Evolutionary conservation across 2,797 vertebrate genomes (phyloP).

Genomic region (Sebastes steindachneri): DNA sequence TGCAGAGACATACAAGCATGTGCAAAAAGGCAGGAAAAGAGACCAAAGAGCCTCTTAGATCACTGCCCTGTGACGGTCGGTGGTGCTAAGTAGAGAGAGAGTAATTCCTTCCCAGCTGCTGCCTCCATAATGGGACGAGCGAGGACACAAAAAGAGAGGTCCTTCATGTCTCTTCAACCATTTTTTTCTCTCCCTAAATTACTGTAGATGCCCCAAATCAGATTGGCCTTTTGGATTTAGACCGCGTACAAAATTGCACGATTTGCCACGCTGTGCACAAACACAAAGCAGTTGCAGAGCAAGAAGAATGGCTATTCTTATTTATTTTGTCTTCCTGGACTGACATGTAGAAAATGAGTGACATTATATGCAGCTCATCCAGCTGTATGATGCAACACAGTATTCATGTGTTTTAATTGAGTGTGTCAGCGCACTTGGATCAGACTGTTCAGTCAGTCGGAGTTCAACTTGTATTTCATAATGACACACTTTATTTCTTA

Average conservation of each 20-base stretch:
- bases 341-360: not conserved
- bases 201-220: constrained; percentile 6
- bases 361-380: constrained; percentile 8
- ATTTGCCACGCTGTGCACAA: constrained; percentile 33
- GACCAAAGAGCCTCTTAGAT: constrained; percentile 88
- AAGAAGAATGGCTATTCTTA: not conserved
- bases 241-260: constrained; percentile 11
- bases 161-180: constrained; percentile 11
- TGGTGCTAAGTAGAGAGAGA: constrained; percentile 85
- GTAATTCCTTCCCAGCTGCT: constrained; percentile 88
- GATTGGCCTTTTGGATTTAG: constrained; percentile 7
- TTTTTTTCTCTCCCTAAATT: not conserved
- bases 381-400: constrained; percentile 4
- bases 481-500: not conserved
- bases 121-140: constrained; percentile 59
- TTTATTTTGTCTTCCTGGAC: not conserved
- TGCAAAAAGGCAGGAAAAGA: constrained; percentile 37
- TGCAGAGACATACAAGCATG: constrained; percentile 44
- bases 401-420: not conserved
- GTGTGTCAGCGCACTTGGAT: not conserved
- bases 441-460: not conserved
- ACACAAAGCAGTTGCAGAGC: not conserved
- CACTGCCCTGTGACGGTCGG: constrained; percentile 88
- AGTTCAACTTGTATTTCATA: not conserved
- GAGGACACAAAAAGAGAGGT: constrained; percentile 18